phyloP scores from a whole-genome alignment of 2,797 vertebrate species.

The Telmatherina bonti region DNA sequence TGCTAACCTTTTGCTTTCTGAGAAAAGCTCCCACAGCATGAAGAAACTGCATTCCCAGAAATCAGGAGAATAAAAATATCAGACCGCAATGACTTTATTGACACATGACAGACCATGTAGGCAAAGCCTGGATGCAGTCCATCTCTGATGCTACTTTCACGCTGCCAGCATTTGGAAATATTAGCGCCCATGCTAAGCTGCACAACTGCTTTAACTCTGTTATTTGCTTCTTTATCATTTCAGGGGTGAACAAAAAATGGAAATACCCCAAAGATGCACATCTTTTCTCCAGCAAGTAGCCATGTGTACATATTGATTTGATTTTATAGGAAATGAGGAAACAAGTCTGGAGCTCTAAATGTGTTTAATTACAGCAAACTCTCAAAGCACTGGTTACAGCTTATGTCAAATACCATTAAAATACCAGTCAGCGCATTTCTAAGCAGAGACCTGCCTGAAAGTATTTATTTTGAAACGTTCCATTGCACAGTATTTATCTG shows the following conservation, averaged over 20 bases:
- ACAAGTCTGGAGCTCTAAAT: too few relatives aligned
- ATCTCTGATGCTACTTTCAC: background rate
- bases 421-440: background rate
- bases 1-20: slow-evolving; percentile 54
- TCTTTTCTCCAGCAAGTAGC: background rate
- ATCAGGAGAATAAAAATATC: slow-evolving; percentile 48
- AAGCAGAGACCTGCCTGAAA: background rate
- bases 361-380: too few relatives aligned
- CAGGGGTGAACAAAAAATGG: background rate
- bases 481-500: background rate
- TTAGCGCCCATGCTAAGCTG: background rate
- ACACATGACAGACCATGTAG: slow-evolving; percentile 50
- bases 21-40: slow-evolving; percentile 46
- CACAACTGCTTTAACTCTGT: background rate
- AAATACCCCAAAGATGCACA: background rate
- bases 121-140: background rate
- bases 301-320: too few relatives aligned
- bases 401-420: too few relatives aligned
- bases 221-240: too few relatives aligned
- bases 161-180: background rate
- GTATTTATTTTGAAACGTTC: background rate
- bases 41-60: slow-evolving; percentile 49
- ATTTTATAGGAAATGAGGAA: too few relatives aligned
- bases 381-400: too few relatives aligned
- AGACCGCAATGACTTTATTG: slow-evolving; percentile 58